Percentiles rank a stretch among this genome's conserved stretches.
Conservation (phyloP, 1,140 invertebrate species). For the Psix sp. region DNA sequence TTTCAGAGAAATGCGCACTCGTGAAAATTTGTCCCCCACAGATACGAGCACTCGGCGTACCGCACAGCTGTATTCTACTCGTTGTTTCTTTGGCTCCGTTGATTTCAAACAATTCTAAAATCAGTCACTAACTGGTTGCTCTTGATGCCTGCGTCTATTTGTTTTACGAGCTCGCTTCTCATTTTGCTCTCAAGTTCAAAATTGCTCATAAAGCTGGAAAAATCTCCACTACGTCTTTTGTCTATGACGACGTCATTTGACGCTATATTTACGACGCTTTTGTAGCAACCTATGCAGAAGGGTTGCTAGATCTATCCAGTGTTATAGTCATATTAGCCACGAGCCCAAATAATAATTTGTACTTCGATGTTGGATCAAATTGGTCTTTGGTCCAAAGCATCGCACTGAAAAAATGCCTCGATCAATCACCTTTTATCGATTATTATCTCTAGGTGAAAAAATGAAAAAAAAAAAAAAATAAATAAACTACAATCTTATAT, state of each 20-base stretch:
- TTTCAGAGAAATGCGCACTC: slow-evolving; percentile 44
- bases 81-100: slow-evolving; percentile 58
- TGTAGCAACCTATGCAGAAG: neutral
- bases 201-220: slow-evolving; percentile 51
- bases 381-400: too few species aligned
- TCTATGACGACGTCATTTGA: slow-evolving; percentile 29
- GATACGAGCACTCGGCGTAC: slow-evolving; percentile 40
- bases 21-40: slow-evolving; percentile 46
- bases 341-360: too few species aligned
- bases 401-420: too few species aligned
- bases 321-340: too few species aligned
- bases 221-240: slow-evolving; percentile 37
- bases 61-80: slow-evolving; percentile 44
- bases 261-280: slow-evolving; percentile 31
- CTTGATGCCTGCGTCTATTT: slow-evolving; percentile 36
- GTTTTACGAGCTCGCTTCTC: slow-evolving; percentile 50
- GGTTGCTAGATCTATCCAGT: too few species aligned
- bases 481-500: too few species aligned
- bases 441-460: too few species aligned
- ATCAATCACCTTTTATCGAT: too few species aligned
- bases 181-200: slow-evolving; percentile 38
- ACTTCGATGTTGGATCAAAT: too few species aligned
- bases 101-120: slow-evolving; percentile 62
- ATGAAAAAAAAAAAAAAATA: too few species aligned
- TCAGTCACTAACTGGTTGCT: slow-evolving; percentile 45